A percentile compares a stretch with the other conserved stretches of the same genome.
These are phyloP conservation scores for Metallyticus violacea DNA, from an alignment of 2,888 invertebrate species.

Conservation along the genomic window DNA sequence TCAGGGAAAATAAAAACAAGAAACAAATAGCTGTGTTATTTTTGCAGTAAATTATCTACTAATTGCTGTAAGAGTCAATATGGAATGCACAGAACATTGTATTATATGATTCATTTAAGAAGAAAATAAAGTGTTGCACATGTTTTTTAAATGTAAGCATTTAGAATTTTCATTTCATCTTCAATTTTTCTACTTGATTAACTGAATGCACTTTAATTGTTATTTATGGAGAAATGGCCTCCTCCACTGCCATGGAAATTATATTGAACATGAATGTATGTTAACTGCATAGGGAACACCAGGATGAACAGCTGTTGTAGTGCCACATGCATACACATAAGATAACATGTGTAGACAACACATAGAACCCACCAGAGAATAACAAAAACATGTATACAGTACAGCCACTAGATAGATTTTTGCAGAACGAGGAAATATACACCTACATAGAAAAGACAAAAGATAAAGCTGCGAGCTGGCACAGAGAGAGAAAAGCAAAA, in stretches of 20 bases:
- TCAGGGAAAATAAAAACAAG: background rate
- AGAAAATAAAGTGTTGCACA: background rate
- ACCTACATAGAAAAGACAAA: slow-evolving; percentile 28
- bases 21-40: background rate
- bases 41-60: background rate
- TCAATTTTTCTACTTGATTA: background rate
- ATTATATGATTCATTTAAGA: background rate
- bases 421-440: slow-evolving; percentile 1
- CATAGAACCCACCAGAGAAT: background rate
- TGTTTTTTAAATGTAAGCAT: background rate
- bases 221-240: background rate
- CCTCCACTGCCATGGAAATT: background rate
- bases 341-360: background rate
- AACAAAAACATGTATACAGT: slow-evolving; percentile 14
- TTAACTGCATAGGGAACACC: background rate
- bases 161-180: background rate
- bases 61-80: background rate
- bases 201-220: background rate
- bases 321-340: background rate
- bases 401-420: slow-evolving; percentile 30
- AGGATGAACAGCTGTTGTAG: background rate
- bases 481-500: slow-evolving; percentile 26
- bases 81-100: background rate
- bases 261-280: background rate
- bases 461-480: slow-evolving; percentile 27